These are phyloP conservation scores for Phlogophora meticulosa DNA, from an alignment of 2,888 invertebrate genomes.

Conservation along the genomic window DNA sequence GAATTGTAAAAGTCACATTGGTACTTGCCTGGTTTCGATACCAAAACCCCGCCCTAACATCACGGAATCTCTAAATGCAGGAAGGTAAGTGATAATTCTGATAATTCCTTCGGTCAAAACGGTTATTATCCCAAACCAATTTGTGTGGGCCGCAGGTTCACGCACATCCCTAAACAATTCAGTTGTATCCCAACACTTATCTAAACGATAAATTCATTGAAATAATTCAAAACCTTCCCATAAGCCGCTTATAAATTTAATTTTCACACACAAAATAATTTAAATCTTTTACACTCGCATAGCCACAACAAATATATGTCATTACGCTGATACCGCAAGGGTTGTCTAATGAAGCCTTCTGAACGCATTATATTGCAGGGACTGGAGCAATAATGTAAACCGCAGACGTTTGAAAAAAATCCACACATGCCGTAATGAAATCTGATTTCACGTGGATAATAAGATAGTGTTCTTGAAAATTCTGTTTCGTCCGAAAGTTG, in stretches of 20 bases:
- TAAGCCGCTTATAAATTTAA: slow-evolving; percentile 53
- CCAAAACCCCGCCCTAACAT: no score
- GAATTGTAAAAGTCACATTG: no score
- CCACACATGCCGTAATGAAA: no score
- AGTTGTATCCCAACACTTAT: slow-evolving; percentile 30
- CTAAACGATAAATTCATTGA: slow-evolving; percentile 36
- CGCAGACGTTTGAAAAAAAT: slow-evolving; percentile 45
- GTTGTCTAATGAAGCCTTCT: slow-evolving; percentile 55
- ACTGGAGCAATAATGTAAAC: slow-evolving; percentile 36
- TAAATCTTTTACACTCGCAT: slow-evolving; percentile 49
- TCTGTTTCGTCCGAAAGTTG: no score
- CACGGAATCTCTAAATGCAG: background rate
- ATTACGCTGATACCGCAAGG: slow-evolving; percentile 43
- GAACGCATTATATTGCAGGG: slow-evolving; percentile 48
- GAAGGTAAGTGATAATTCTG: background rate
- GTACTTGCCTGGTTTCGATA: no score
- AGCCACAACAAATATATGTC: no score
- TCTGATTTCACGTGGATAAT: no score
- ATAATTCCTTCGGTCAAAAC: background rate
- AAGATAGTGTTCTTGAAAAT: no score
- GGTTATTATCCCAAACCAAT: slow-evolving; percentile 33
- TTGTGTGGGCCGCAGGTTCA: slow-evolving; percentile 16
- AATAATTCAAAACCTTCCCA: slow-evolving; percentile 31
- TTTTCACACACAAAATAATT: slow-evolving; percentile 49
- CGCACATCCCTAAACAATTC: slow-evolving; percentile 4